These are phyloP conservation scores for Leistus spinibarbis DNA, from an alignment of 2,888 invertebrate genomes.

Conservation along the genomic window DNA sequence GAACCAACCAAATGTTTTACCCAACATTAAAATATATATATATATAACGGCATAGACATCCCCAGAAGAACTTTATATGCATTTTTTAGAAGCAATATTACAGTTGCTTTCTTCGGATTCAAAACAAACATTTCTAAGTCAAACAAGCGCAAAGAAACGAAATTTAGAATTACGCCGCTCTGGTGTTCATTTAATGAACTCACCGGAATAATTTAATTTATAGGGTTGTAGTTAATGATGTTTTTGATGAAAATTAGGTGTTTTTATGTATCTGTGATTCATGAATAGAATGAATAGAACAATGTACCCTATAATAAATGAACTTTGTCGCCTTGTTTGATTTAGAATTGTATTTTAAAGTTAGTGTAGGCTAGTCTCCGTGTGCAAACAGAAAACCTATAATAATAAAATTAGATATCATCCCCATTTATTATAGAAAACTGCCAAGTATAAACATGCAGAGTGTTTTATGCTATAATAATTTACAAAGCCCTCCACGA, in stretches of 20 bases:
- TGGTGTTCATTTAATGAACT: no score
- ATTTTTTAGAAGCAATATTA: conserved; percentile 30
- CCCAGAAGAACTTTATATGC: conserved; percentile 9
- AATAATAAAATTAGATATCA: neutral
- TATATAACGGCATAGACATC: conserved; percentile 21
- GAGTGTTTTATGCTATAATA: conserved; percentile 28
- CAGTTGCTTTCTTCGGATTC: conserved; percentile 14
- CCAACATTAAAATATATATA: neutral
- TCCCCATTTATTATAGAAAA: conserved; percentile 18
- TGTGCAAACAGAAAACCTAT: conserved; percentile 27
- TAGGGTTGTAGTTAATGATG: no score
- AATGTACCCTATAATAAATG: neutral
- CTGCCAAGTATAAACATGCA: conserved; percentile 30
- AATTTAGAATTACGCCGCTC: no score
- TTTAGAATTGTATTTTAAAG: conserved; percentile 17
- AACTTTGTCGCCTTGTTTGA: conserved; percentile 11
- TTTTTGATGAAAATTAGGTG: no score
- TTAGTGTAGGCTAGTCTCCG: conserved; percentile 36
- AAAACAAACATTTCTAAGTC: neutral
- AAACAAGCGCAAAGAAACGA: conserved; percentile 1
- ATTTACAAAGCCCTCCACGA: conserved; percentile 19
- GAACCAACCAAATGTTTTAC: conserved; percentile 33
- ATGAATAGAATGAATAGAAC: no score
- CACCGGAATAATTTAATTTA: no score
- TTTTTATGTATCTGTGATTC: no score